Percentiles rank a stretch among this genome's conserved stretches.
These are phyloP conservation scores for Aselliscus stoliczkanus DNA, from an alignment of 2,797 vertebrate genomes.

Conservation along the genomic window DNA sequence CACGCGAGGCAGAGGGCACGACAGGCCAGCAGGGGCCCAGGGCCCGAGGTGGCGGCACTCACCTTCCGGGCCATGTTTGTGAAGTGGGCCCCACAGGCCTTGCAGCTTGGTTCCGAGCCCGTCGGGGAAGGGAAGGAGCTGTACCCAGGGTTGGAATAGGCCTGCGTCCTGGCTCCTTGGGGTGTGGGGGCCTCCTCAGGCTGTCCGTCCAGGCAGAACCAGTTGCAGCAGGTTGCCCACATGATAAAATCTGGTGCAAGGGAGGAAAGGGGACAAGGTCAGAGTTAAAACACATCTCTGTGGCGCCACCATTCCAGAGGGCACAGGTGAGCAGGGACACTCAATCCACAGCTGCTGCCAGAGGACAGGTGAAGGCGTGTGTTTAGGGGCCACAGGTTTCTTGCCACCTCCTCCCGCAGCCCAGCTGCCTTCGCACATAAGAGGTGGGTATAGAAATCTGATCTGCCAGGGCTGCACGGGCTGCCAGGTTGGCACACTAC, in stretches of 20 bases:
- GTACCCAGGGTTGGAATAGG: constrained; percentile 92
- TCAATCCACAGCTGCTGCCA: not conserved
- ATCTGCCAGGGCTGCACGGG: not conserved
- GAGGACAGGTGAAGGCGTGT: not conserved
- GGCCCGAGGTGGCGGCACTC: constrained; percentile 48
- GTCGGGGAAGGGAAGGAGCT: constrained; percentile 86
- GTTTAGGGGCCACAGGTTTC: not conserved
- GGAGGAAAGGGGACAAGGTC: not conserved
- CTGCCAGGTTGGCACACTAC: not conserved
- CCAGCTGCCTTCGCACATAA: not conserved
- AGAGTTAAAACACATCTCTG: not conserved
- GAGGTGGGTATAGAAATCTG: not conserved
- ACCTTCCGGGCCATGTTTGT: constrained; percentile 86
- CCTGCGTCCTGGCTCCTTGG: constrained; percentile 78
- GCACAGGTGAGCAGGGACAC: too few relatives aligned
- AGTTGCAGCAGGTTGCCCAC: constrained; percentile 95
- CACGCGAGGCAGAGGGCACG: not conserved
- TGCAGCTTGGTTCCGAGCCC: constrained; percentile 85
- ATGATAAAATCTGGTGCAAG: constrained; percentile 80
- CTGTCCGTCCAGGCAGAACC: constrained; percentile 91
- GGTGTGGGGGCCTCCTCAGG: constrained; percentile 77
- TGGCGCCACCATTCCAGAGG: not conserved
- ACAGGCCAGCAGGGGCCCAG: not conserved
- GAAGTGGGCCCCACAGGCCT: constrained; percentile 86
- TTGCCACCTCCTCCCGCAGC: not conserved